phyloP scores from a whole-genome alignment of 2,888 invertebrate species.

The Xestia xanthographa region DNA sequence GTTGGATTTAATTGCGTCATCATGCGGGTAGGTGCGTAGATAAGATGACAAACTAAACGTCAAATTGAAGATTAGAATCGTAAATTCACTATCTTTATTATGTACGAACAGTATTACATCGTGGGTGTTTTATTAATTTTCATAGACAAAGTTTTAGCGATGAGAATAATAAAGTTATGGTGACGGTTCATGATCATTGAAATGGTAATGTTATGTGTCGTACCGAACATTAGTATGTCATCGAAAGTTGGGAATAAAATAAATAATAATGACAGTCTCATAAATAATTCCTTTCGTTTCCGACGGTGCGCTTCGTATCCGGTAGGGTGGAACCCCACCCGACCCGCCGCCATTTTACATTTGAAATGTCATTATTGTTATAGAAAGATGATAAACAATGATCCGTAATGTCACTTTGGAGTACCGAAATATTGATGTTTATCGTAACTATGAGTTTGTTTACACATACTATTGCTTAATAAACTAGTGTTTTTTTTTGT shows the following conservation, averaged over 20 bases:
- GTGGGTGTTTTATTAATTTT: conserved; percentile 49
- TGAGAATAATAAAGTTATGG: conserved; percentile 23
- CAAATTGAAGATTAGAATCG: conserved; percentile 46
- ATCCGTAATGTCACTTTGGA: conserved; percentile 64
- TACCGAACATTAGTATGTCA: conserved; percentile 80
- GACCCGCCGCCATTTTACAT: conserved; percentile 84
- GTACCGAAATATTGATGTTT: conserved; percentile 62
- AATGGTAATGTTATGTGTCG: conserved; percentile 74
- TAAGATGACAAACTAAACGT: conserved; percentile 46
- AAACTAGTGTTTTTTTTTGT: conserved; percentile 35
- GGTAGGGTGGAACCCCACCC: conserved; percentile 84
- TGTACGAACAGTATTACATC: conserved; percentile 36
- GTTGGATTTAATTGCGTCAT: conserved; percentile 51
- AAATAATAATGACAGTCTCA: conserved; percentile 80
- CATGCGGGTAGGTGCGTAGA: conserved; percentile 52
- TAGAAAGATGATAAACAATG: conserved; percentile 72
- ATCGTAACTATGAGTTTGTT: conserved; percentile 59
- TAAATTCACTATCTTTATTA: conserved; percentile 59
- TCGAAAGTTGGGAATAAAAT: conserved; percentile 80
- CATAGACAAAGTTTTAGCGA: conserved; percentile 34
- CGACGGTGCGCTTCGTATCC: conserved; percentile 81
- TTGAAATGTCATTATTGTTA: conserved; percentile 80
- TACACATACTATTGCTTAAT: conserved; percentile 63
- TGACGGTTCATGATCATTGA: conserved; percentile 62
- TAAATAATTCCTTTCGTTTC: conserved; percentile 84